These are phyloP conservation scores for Myotis lucifugus DNA, from an alignment of 2,113 vertebrate species.

Conservation along the genomic window DNA sequence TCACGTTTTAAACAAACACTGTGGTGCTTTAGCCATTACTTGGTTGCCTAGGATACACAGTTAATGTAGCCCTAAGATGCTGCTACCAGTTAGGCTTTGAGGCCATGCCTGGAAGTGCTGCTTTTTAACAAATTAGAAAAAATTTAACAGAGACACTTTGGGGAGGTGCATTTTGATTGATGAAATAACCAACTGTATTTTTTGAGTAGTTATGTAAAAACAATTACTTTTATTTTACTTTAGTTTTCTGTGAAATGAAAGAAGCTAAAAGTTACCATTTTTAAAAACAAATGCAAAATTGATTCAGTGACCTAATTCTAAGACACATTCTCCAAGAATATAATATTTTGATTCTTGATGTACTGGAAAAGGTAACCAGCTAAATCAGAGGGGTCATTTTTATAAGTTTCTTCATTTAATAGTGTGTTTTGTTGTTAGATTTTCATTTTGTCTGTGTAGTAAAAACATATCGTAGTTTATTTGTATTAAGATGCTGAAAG, in stretches of 20 bases:
- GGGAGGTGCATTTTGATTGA: slow-evolving; percentile 23
- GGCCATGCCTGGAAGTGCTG: slow-evolving; percentile 55
- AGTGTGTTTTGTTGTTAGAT: background rate
- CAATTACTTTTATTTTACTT: background rate
- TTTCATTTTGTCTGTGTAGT: background rate
- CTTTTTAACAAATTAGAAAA: background rate
- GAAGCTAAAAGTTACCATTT: background rate
- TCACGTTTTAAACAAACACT: slow-evolving; percentile 85
- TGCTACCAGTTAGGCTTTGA: slow-evolving; percentile 72
- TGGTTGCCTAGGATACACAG: slow-evolving; percentile 88
- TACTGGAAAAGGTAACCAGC: slow-evolving; percentile 30
- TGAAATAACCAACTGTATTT: slow-evolving; percentile 10
- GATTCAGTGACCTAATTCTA: background rate
- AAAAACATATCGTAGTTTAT: background rate
- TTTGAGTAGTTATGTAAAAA: background rate
- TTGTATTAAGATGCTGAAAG: slow-evolving; percentile 30
- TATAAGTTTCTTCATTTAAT: background rate
- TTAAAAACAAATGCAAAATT: background rate
- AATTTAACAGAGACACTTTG: background rate
- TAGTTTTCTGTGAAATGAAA: background rate
- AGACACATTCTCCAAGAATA: background rate
- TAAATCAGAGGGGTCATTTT: slow-evolving; percentile 23
- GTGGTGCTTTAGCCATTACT: slow-evolving; percentile 83
- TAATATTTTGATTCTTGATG: slow-evolving; percentile 26
- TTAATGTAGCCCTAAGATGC: slow-evolving; percentile 81